Base-by-base conservation (phyloP, 2,888 invertebrate genomes). In the Ectemnius cavifrons region DNA sequence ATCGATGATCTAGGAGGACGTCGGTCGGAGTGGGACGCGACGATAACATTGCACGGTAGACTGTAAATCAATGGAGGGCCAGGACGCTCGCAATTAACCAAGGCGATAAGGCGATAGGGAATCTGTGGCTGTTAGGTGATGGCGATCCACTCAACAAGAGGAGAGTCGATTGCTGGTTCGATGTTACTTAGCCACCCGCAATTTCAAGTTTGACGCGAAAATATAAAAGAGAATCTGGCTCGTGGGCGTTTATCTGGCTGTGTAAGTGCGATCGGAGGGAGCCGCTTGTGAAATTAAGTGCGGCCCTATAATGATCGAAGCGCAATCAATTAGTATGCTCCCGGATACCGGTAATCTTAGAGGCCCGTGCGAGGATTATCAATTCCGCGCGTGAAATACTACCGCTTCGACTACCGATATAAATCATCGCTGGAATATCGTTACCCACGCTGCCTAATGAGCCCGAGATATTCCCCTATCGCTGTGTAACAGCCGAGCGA, bases 1-100 rank as follows among this genome's bases (percentile, higher is more conserved):
- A 83, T 81, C 77, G 79, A 79, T 83, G 82, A 85, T 84, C 83
- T 75, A 79, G 78, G 80, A 77, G 81, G 80, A 20, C 77, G 65
- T 71, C 69, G 72, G 78, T 65, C 71, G 78, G 68, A 76, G 62
- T 73, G 73, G 71, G 76, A 83, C 82, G 72, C 61, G 77, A 77
- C 73, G 77, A 84, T 85, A 85, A 80, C 79, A 49, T 70, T 73
- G 68, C 75, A 46, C 72, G 78, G 63, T 60, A 67, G 64, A 61
- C 77, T 84, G 84, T 86, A 86, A 86, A 86, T 86, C 85, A 83
- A 78, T 56, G 60, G 56, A 11, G 71, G 64, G 67, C 73, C 74
- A 78, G 77, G 84, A 87, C 88, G 85, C 82, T 84, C 84, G 88
- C 87, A 88, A 88, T 88, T 88, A 88, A 88, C 88, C 85, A 84